Evolutionary conservation across 2,113 vertebrate genomes (phyloP).

Genomic region (Erpornis zantholeuca): DNA sequence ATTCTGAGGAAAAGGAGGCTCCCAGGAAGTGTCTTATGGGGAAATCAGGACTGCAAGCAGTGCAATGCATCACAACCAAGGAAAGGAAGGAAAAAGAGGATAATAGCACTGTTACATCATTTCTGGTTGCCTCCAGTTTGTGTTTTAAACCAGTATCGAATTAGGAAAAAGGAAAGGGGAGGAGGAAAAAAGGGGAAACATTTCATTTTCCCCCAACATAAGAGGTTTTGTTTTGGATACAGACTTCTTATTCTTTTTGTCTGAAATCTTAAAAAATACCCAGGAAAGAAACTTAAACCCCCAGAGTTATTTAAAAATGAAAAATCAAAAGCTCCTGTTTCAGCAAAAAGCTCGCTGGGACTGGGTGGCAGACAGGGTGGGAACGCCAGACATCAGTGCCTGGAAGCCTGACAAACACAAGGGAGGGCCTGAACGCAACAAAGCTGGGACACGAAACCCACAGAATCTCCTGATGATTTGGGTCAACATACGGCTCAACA

Average conservation of each 20-base stretch:
- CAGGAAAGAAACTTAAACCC: not conserved
- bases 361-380: conserved; percentile 63
- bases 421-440: conserved; percentile 18
- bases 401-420: conserved; percentile 54
- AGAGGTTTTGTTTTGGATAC: not conserved
- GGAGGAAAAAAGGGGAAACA: not conserved
- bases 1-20: not conserved
- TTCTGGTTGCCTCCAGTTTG: not conserved
- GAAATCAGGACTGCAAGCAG: not conserved
- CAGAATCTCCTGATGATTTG: conserved; percentile 37
- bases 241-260: not conserved
- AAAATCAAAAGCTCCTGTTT: conserved; percentile 33
- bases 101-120: not conserved
- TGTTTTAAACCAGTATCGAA: not conserved
- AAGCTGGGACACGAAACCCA: conserved; percentile 34
- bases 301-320: conserved; percentile 24
- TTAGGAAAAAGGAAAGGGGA: not conserved
- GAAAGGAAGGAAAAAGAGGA: not conserved
- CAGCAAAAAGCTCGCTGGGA: conserved; percentile 8
- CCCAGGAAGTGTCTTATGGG: not conserved
- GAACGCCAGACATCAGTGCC: conserved; percentile 50
- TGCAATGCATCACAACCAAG: not conserved
- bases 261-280: not conserved
- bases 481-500: conserved; percentile 50
- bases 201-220: not conserved